Percentiles rank a stretch among this genome's conserved stretches.
These are phyloP conservation scores for Axis porcinus DNA, from an alignment of 2,113 vertebrate genomes.

Conservation along the genomic window DNA sequence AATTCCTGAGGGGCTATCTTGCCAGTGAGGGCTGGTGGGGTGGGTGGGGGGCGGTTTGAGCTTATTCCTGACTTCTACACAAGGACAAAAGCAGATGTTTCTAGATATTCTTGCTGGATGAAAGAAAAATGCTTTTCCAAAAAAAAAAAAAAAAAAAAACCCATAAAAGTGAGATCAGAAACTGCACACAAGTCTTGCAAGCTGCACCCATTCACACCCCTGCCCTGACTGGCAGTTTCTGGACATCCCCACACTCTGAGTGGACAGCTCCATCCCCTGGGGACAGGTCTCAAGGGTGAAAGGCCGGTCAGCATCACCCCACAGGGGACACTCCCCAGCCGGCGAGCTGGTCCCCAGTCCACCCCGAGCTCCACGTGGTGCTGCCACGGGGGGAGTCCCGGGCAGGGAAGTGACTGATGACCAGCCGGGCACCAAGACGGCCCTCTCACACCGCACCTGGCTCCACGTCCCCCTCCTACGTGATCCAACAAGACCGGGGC, in stretches of 20 bases:
- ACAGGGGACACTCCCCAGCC: neutral
- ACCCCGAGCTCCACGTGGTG: rapidly evolving
- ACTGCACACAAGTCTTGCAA: neutral
- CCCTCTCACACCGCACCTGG: neutral
- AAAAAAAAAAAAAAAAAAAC: neutral
- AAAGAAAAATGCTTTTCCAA: neutral
- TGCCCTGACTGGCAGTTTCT: neutral
- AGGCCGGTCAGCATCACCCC: neutral
- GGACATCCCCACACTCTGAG: neutral
- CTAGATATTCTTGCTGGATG: neutral
- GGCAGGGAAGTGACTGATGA: neutral
- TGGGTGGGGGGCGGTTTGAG: neutral
- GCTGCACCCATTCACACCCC: neutral
- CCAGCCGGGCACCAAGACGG: neutral
- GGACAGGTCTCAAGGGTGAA: too few relatives aligned
- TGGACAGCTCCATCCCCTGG: rapidly evolving
- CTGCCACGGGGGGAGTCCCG: neutral
- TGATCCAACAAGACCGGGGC: rapidly evolving
- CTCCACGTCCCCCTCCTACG: rapidly evolving
- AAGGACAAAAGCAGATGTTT: conserved; percentile 34
- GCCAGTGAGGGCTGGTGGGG: neutral
- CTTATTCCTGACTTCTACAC: neutral
- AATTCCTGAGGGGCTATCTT: neutral
- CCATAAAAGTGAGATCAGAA: neutral
- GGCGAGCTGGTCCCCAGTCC: neutral